These are phyloP conservation scores for Idaea dimidiata DNA, from an alignment of 2,888 invertebrate species.

Conservation along the genomic window DNA sequence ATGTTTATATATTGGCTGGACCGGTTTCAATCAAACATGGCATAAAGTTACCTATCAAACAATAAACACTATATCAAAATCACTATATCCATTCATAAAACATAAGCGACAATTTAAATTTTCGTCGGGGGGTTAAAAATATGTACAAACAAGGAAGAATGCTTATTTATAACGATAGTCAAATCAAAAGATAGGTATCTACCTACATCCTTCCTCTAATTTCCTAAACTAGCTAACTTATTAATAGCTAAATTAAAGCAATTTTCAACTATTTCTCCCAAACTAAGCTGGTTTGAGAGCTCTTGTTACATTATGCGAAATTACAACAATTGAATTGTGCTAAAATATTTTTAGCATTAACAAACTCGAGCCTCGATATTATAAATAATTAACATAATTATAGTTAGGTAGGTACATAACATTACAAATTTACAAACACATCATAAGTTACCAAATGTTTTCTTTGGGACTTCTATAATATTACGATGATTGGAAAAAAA, in stretches of 20 bases:
- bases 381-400: not conserved
- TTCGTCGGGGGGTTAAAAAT: not conserved
- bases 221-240: not conserved
- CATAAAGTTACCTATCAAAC: too few species aligned
- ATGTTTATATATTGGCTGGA: too few species aligned
- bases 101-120: not conserved
- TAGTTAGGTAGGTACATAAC: too few species aligned
- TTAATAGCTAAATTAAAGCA: too few species aligned
- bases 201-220: not conserved
- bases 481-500: not conserved
- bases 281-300: too few species aligned
- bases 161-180: not conserved
- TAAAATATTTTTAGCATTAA: not conserved
- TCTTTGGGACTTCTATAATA: not conserved
- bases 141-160: not conserved
- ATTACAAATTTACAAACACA: too few species aligned
- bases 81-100: too few species aligned
- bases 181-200: not conserved
- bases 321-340: not conserved
- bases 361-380: not conserved
- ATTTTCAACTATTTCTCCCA: too few species aligned
- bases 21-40: too few species aligned
- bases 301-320: not conserved
- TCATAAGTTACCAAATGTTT: too few species aligned
- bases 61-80: too few species aligned